Conservation (phyloP, 2,888 invertebrate species). For the Periphyllus acericola region DNA sequence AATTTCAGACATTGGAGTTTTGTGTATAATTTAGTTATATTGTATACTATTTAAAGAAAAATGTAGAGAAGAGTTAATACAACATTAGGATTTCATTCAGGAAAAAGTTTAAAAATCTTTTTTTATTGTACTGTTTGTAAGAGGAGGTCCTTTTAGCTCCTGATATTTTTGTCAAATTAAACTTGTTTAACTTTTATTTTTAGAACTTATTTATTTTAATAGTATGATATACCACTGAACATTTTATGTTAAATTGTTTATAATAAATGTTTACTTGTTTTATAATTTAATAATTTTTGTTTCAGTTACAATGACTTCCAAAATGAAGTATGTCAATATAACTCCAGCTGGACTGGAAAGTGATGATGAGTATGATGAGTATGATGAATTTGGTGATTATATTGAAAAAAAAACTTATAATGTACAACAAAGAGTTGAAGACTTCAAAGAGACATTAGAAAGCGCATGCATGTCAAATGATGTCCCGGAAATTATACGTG, state of each 20-base stretch:
- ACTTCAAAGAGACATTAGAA: neutral
- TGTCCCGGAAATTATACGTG: slow-evolving; percentile 36
- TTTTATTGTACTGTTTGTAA: neutral
- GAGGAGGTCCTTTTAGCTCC: neutral
- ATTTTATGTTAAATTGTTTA: neutral
- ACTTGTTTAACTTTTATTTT: neutral
- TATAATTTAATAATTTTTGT: slow-evolving; percentile 9
- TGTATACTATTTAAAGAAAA: too few species aligned
- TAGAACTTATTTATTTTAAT: neutral
- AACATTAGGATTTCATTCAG: too few species aligned
- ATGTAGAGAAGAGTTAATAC: too few species aligned
- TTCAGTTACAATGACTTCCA: slow-evolving; percentile 12
- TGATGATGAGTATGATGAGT: slow-evolving; percentile 45
- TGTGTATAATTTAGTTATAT: too few species aligned
- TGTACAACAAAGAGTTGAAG: neutral
- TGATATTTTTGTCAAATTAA: neutral
- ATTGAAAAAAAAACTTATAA: neutral
- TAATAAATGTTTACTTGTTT: neutral
- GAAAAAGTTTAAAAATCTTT: neutral
- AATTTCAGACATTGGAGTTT: too few species aligned
- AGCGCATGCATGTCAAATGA: slow-evolving; percentile 18
- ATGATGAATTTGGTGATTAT: slow-evolving; percentile 41
- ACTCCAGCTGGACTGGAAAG: slow-evolving; percentile 45
- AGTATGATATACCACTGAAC: neutral
- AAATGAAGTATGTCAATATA: slow-evolving; percentile 11